Evolutionary conservation across 2,113 vertebrate genomes (phyloP).

Genomic region (Pterocles orientalis): DNA sequence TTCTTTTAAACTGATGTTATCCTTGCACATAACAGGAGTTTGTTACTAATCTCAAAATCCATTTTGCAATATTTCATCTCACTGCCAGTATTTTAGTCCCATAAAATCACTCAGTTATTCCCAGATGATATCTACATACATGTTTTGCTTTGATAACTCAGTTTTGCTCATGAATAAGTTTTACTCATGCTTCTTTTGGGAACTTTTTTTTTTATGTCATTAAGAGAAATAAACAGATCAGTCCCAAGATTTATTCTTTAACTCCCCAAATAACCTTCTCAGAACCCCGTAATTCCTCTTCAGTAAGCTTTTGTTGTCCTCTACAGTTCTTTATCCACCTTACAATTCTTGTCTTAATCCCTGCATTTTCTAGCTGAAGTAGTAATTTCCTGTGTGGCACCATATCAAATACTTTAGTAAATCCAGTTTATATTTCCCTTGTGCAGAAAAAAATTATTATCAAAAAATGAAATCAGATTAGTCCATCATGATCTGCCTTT

Average conservation of each 20-base stretch:
- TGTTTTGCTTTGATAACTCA: background rate
- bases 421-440: background rate
- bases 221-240: background rate
- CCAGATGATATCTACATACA: background rate
- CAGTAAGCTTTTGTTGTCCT: background rate
- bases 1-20: background rate
- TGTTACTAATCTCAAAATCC: background rate
- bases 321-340: background rate
- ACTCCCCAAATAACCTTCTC: background rate
- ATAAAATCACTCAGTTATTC: background rate
- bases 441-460: background rate
- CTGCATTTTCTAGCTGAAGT: background rate
- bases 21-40: background rate
- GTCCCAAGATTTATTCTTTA: background rate
- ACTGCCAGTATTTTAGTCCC: background rate
- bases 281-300: background rate
- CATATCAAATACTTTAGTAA: background rate
- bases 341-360: constrained; percentile 38
- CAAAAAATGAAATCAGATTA: background rate
- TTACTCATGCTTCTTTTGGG: background rate
- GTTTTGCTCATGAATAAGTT: background rate
- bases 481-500: background rate
- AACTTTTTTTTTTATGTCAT: background rate
- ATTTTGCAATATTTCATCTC: background rate
- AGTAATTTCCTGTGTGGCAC: constrained; percentile 38